Evolutionary conservation across 2,888 invertebrate species (phyloP), one percentile per base, ranked within the genome.

Genomic region (Therioaphis trifolii): DNA sequence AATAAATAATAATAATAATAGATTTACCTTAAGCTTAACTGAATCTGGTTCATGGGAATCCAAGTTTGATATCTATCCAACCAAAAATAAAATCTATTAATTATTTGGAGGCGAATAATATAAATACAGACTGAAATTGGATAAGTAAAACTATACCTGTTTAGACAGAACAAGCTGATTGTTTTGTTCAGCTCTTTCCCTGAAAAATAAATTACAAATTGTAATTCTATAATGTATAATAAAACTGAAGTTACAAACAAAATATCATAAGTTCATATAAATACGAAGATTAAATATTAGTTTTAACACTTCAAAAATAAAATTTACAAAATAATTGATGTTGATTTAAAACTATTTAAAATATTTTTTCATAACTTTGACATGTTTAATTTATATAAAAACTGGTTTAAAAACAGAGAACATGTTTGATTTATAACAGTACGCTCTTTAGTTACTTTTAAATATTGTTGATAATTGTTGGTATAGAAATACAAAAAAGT

Each of bases 121-220:
- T 15, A 52, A 18, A 21, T 58, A 58, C 35, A 55, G 18, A 21
- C 5, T 21, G 3, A 58, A 3, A 43, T 15, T 14, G 7, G 21
- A 21, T 15, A 69, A 68, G 14, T 55, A 43, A 35, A 29, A 55
- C 35, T 35, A 55, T 74, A 71, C 74, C 55, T 76, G 43, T 27
- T 84, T 82, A 9, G 72, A 76, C 35, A 68, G 78, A 21, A 84
- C 76, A 77, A 78, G 71, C 58, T 86, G 86, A 46, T 86, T 86
- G 46, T 85, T 86, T 58, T 87, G 86, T 85, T 87, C 88, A 40
- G 87, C 86, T 63, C 87, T 86, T 85, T 88, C 88, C 87, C 87
- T 87, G 63, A 46, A 86, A 86, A 84, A 85, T 85, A 82, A 85
- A 79, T 35, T 35, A 35, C 7, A 35, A 35, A 35, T 35, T 35